Percentiles rank a stretch among this genome's conserved stretches.
These are phyloP conservation scores for Ictalurus punctatus DNA, from an alignment of 2,113 vertebrate genomes.

Conservation along the genomic window DNA sequence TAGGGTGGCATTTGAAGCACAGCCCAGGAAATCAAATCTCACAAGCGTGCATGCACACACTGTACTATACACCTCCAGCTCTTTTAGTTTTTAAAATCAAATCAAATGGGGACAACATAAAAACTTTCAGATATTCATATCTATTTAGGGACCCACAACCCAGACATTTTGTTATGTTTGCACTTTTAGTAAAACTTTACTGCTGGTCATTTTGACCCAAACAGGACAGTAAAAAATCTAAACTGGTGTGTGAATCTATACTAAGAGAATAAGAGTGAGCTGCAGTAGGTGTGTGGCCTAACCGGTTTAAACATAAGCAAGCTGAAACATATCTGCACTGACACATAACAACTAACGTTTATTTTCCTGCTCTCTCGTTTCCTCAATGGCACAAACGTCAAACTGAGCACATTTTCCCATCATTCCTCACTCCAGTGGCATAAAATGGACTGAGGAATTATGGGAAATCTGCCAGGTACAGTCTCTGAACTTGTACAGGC, in stretches of 20 bases:
- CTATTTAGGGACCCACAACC: background rate
- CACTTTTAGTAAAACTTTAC: background rate
- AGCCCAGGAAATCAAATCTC: background rate
- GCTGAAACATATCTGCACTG: slow-evolving; percentile 41
- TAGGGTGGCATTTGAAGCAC: background rate
- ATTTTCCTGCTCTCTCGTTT: slow-evolving; percentile 32
- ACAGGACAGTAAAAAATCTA: background rate
- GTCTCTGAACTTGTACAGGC: slow-evolving; percentile 17
- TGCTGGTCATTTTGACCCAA: background rate
- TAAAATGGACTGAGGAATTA: slow-evolving; percentile 26
- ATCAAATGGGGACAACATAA: background rate
- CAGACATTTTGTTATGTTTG: background rate
- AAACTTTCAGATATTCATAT: background rate
- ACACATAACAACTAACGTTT: slow-evolving; percentile 31
- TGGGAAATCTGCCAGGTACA: slow-evolving; percentile 32
- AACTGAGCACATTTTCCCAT: slow-evolving; percentile 37
- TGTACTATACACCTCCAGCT: background rate
- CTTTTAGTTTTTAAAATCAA: background rate
- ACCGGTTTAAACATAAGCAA: slow-evolving; percentile 28
- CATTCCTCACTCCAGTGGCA: slow-evolving; percentile 34
- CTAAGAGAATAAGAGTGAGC: slow-evolving; percentile 4
- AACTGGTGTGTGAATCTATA: background rate
- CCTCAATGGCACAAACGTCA: slow-evolving; percentile 38
- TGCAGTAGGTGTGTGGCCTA: slow-evolving; percentile 57
- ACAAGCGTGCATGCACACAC: background rate